phyloP scores from a whole-genome alignment of 2,113 vertebrate species.

The Oryzias curvinotus region DNA sequence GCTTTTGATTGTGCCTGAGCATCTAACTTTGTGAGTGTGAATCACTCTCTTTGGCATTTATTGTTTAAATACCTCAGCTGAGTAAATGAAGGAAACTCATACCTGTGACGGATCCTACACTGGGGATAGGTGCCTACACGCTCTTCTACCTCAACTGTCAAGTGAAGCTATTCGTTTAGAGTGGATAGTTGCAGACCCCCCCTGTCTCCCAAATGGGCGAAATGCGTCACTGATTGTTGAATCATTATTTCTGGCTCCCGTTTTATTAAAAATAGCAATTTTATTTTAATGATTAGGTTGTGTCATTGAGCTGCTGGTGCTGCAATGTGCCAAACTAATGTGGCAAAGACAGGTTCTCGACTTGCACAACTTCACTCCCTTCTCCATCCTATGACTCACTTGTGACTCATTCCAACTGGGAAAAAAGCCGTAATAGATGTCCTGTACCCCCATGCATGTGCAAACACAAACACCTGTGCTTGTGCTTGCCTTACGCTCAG shows the following conservation, averaged over 20 bases:
- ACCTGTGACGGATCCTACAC: conserved; percentile 31
- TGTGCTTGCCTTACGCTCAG: not conserved
- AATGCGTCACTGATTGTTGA: conserved; percentile 43
- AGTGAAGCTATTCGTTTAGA: conserved; percentile 38
- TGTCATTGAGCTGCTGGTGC: conserved; percentile 15
- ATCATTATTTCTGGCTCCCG: conserved; percentile 32
- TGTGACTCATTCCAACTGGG: conserved; percentile 54
- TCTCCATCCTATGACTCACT: conserved; percentile 49
- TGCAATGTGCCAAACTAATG: not conserved
- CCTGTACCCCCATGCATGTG: conserved; percentile 5
- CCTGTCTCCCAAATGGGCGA: conserved; percentile 9
- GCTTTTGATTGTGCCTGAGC: conserved; percentile 29
- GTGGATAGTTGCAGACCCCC: not conserved
- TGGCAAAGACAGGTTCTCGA: conserved; percentile 26
- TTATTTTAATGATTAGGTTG: conserved; percentile 35
- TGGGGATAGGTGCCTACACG: conserved; percentile 37
- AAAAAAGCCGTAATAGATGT: conserved; percentile 23
- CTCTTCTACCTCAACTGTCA: conserved; percentile 43
- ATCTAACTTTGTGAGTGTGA: not conserved
- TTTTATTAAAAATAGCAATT: conserved; percentile 2
- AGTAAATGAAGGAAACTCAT: conserved; percentile 42
- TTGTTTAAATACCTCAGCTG: conserved; percentile 29
- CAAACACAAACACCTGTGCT: conserved; percentile 4
- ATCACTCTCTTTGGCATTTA: conserved; percentile 31
- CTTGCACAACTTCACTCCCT: conserved; percentile 36